Percentiles rank a stretch among this genome's conserved stretches.
Evolutionary conservation across 2,888 invertebrate species (phyloP).

Genomic region (Nephrotoma flavescens): DNA sequence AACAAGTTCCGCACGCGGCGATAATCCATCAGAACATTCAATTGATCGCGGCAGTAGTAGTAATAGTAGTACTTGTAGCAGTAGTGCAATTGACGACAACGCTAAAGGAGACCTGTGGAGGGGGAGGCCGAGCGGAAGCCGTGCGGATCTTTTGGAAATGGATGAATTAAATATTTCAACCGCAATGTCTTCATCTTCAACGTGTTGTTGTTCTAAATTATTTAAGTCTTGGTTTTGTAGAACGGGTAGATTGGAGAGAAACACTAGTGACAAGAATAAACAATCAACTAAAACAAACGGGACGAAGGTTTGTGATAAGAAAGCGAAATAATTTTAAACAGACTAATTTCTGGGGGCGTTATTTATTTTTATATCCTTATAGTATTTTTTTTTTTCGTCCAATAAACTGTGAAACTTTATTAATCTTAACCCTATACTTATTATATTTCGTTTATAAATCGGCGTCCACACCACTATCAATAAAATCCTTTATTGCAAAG

Average conservation of each 20-base stretch:
- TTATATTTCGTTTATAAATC: constrained; percentile 21
- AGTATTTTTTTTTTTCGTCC: background rate
- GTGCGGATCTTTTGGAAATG: background rate
- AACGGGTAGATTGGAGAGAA: background rate
- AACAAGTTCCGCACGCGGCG: background rate
- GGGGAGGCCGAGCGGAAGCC: background rate
- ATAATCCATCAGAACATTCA: background rate
- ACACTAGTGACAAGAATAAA: background rate
- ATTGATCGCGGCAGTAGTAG: background rate
- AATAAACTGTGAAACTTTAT: background rate
- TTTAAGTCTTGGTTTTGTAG: background rate
- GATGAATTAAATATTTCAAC: background rate
- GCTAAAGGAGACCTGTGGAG: background rate
- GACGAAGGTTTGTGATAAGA: background rate
- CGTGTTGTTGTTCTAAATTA: background rate
- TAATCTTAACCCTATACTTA: background rate
- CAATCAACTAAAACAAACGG: background rate
- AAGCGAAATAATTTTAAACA: background rate
- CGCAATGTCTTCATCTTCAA: background rate
- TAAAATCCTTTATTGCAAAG: constrained; percentile 42
- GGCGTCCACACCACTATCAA: constrained; percentile 51
- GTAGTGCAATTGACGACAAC: background rate
- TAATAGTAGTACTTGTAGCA: background rate
- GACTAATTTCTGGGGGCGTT: background rate
- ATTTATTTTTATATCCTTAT: background rate